Conservation (phyloP, 2,113 vertebrate species). For the Bufo bufo region DNA sequence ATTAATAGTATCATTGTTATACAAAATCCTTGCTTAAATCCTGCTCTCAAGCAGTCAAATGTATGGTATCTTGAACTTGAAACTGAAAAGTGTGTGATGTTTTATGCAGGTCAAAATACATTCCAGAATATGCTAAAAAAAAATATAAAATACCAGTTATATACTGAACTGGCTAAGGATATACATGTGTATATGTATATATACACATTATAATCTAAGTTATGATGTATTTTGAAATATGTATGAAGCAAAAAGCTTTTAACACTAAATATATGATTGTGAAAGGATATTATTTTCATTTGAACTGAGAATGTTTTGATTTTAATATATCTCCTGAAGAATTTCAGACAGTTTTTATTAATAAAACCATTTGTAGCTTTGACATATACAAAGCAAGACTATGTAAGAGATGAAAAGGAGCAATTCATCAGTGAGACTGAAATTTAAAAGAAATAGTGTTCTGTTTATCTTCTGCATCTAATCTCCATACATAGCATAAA, state of each 20-base stretch:
- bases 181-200: neutral
- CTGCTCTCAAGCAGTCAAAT: neutral
- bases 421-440: constrained; percentile 7
- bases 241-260: constrained; percentile 20
- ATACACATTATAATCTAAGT: neutral
- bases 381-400: constrained; percentile 3
- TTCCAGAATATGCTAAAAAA: neutral
- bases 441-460: constrained; percentile 16
- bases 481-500: constrained; percentile 26
- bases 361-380: constrained; percentile 34
- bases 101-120: neutral
- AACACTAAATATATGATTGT: constrained; percentile 1
- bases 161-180: neutral
- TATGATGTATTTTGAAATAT: neutral
- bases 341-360: neutral
- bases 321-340: neutral
- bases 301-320: constrained; percentile 25
- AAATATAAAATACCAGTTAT: neutral
- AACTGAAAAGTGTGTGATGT: neutral
- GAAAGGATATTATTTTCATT: constrained; percentile 21
- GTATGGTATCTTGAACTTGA: neutral
- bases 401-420: constrained; percentile 33
- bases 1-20: too few species aligned
- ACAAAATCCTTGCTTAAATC: too few species aligned
- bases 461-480: constrained; percentile 27